These are phyloP conservation scores for Danio aesculapii DNA, from an alignment of 2,797 vertebrate species.

Conservation along the genomic window DNA sequence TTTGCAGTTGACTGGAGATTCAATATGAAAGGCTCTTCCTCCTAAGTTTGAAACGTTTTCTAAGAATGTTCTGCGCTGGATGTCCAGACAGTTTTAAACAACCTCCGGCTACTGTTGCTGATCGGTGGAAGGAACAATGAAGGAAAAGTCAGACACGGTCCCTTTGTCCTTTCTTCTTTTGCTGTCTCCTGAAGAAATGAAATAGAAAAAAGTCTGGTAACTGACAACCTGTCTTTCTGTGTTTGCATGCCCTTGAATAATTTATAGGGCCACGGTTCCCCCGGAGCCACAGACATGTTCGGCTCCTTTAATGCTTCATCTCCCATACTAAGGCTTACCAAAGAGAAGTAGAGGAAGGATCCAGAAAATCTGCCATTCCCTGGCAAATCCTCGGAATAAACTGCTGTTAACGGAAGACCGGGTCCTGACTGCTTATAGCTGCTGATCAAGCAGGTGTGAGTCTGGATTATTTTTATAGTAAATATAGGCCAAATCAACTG, in stretches of 20 bases:
- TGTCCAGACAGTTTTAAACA: slow-evolving; percentile 70
- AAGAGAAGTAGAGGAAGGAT: slow-evolving; percentile 46
- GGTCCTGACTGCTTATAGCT: slow-evolving; percentile 14
- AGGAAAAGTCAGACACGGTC: slow-evolving; percentile 17
- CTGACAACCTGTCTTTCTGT: slow-evolving; percentile 75
- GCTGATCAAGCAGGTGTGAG: background rate
- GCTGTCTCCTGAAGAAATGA: slow-evolving; percentile 27
- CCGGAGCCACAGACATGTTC: slow-evolving; percentile 65
- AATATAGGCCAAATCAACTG: background rate
- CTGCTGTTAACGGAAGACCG: slow-evolving; percentile 11
- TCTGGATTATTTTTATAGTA: background rate
- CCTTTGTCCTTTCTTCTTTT: slow-evolving; percentile 4
- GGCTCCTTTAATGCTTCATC: slow-evolving; percentile 66
- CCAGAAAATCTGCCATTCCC: slow-evolving; percentile 41
- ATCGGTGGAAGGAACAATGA: slow-evolving; percentile 47
- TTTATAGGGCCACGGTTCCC: slow-evolving; percentile 69
- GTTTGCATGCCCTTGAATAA: slow-evolving; percentile 76
- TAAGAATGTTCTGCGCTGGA: slow-evolving; percentile 62
- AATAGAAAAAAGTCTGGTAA: slow-evolving; percentile 66
- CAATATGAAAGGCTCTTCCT: slow-evolving; percentile 67
- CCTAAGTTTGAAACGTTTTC: slow-evolving; percentile 62
- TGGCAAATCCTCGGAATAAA: slow-evolving; percentile 49
- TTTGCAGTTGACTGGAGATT: slow-evolving; percentile 66
- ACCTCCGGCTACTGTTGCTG: slow-evolving; percentile 66
- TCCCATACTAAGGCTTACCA: slow-evolving; percentile 54